These are phyloP conservation scores for Dendropsophus ebraccatus DNA, from an alignment of 2,113 vertebrate genomes.

Conservation along the genomic window DNA sequence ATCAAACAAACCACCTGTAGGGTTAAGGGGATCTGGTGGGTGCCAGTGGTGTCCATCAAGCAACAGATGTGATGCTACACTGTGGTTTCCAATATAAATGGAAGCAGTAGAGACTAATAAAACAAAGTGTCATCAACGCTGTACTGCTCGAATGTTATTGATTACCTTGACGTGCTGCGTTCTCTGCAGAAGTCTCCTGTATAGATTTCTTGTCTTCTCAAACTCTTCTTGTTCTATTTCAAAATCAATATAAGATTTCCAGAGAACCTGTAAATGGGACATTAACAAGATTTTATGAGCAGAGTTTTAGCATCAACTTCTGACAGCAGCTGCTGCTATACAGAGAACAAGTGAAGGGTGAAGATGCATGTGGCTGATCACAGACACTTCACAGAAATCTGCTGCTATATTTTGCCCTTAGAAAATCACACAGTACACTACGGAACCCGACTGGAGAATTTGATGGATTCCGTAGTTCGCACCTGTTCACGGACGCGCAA, in stretches of 20 bases:
- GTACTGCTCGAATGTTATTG: not conserved
- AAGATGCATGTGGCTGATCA: too few species aligned
- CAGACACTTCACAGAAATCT: too few species aligned
- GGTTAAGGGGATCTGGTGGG: too few species aligned
- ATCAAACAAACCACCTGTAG: too few species aligned
- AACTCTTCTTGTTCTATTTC: constrained; percentile 98
- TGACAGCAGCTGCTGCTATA: not conserved
- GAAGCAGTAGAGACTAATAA: not conserved
- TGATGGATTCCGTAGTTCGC: too few species aligned
- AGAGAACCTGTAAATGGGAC: constrained; percentile 82
- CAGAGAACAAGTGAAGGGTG: too few species aligned
- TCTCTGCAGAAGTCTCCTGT: constrained; percentile 88
- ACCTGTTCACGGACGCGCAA: too few species aligned
- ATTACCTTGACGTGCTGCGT: constrained; percentile 94
- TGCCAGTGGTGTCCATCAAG: too few species aligned
- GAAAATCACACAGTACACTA: too few species aligned
- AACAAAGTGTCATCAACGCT: not conserved
- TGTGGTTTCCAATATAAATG: not conserved
- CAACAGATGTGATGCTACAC: too few species aligned
- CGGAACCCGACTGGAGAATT: too few species aligned
- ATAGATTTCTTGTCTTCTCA: constrained; percentile 90
- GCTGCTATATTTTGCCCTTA: too few species aligned
- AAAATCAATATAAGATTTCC: constrained; percentile 98
- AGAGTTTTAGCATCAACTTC: not conserved
- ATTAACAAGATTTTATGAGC: not conserved